Percentiles rank a stretch among this genome's conserved stretches.
These are phyloP conservation scores for Pocillopora damicornis DNA, from an alignment of 64 coral and sea anemone genomes.

Conservation along the genomic window DNA sequence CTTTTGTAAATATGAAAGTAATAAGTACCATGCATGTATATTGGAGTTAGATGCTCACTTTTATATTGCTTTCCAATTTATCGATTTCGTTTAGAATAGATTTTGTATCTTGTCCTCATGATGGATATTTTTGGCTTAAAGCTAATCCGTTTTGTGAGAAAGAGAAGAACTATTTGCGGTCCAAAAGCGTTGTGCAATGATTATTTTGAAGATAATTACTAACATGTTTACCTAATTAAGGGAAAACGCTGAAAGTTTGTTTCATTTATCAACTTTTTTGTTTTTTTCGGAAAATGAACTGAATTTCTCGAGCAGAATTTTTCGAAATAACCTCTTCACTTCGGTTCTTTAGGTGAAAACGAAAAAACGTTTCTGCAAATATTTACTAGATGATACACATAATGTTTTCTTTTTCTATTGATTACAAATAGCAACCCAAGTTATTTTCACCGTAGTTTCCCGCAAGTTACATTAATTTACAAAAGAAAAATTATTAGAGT, in stretches of 20 bases:
- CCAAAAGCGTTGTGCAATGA: not conserved
- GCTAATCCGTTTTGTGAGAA: not conserved
- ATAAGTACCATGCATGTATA: not conserved
- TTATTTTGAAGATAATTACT: not conserved
- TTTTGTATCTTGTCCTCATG: not conserved
- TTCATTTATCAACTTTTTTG: not conserved
- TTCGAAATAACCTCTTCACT: too few relatives aligned
- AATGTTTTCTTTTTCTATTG: too few relatives aligned
- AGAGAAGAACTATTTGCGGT: not conserved
- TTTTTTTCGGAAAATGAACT: too few relatives aligned
- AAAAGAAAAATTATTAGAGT: too few relatives aligned
- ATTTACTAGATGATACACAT: too few relatives aligned
- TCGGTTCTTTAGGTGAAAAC: too few relatives aligned
- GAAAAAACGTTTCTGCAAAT: too few relatives aligned
- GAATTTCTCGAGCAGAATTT: too few relatives aligned
- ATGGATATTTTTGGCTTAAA: not conserved
- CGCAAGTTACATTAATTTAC: too few relatives aligned
- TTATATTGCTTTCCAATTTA: not conserved
- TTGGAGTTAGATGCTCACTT: not conserved
- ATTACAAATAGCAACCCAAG: too few relatives aligned
- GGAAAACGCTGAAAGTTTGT: not conserved
- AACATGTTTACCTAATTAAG: not conserved
- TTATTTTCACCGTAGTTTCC: too few relatives aligned
- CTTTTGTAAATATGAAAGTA: constrained; percentile 11
- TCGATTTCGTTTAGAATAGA: not conserved